These are phyloP conservation scores for Helicoverpa armigera DNA, from an alignment of 1,140 invertebrate genomes.

Conservation along the genomic window DNA sequence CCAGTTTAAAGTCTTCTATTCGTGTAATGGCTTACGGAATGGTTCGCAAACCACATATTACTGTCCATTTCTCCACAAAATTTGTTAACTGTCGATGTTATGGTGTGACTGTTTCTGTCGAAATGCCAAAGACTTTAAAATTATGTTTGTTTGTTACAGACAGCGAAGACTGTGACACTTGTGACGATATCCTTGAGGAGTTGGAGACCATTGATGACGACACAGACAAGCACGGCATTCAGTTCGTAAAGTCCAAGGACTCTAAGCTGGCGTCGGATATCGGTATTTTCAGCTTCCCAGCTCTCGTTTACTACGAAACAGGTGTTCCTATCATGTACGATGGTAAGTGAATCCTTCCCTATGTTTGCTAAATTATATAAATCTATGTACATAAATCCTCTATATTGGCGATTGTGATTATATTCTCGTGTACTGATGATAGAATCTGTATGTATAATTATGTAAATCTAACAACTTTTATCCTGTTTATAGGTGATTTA, in stretches of 20 bases:
- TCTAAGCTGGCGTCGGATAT: conserved; percentile 95
- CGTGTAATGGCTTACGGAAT: conserved; percentile 17
- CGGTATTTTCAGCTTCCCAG: conserved; percentile 96
- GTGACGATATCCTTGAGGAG: conserved; percentile 94
- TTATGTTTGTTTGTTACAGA: conserved; percentile 85
- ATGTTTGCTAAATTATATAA: neutral
- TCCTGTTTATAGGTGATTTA: conserved; percentile 95
- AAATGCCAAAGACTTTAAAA: neutral
- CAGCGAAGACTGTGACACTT: conserved; percentile 94
- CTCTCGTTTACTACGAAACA: conserved; percentile 96
- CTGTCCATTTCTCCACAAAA: neutral
- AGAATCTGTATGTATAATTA: neutral
- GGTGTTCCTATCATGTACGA: conserved; percentile 97
- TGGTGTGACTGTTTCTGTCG: neutral
- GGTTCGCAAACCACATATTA: neutral
- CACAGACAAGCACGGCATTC: conserved; percentile 96
- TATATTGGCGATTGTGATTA: neutral
- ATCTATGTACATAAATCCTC: conserved; percentile 18
- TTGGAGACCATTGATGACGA: conserved; percentile 98
- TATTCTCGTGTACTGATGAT: conserved; percentile 9
- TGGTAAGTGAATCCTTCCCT: conserved; percentile 88
- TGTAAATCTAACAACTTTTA: conserved; percentile 57
- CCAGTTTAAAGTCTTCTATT: conserved; percentile 23
- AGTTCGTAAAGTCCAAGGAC: conserved; percentile 98
- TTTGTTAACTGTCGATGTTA: neutral